Percentiles rank a stretch among this genome's conserved stretches.
Conservation (phyloP, 2,888 invertebrate genomes). For the Leucoma salicis region DNA sequence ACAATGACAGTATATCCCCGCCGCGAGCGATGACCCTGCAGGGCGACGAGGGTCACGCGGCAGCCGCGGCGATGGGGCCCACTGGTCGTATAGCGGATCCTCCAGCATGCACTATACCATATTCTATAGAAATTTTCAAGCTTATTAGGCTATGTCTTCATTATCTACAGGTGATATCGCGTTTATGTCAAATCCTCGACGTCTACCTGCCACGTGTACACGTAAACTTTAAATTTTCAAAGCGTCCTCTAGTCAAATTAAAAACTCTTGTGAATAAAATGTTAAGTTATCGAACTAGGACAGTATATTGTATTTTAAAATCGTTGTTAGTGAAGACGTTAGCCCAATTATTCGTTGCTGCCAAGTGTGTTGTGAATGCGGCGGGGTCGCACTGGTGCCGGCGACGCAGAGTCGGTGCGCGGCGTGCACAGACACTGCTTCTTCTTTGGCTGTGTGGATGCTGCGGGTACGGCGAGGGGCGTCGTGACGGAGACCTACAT, state of each 20-base stretch:
- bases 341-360: slow-evolving; percentile 79
- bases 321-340: slow-evolving; percentile 72
- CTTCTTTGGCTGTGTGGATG: slow-evolving; percentile 61
- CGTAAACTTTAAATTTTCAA: slow-evolving; percentile 73
- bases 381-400: slow-evolving; percentile 39
- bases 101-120: slow-evolving; percentile 51
- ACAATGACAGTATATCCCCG: slow-evolving; percentile 78
- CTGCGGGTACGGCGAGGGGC: slow-evolving; percentile 59
- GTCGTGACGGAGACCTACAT: slow-evolving; percentile 89
- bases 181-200: slow-evolving; percentile 51
- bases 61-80: slow-evolving; percentile 56
- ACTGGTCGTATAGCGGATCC: slow-evolving; percentile 47
- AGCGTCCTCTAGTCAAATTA: slow-evolving; percentile 80
- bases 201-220: slow-evolving; percentile 55
- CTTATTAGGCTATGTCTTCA: slow-evolving; percentile 78
- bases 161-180: slow-evolving; percentile 62
- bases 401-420: slow-evolving; percentile 27
- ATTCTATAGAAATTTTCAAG: slow-evolving; percentile 65
- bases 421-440: slow-evolving; percentile 48
- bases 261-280: slow-evolving; percentile 58
- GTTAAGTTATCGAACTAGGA: slow-evolving; percentile 73
- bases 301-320: slow-evolving; percentile 64
- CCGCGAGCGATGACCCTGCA: slow-evolving; percentile 74
- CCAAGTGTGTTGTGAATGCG: slow-evolving; percentile 63
- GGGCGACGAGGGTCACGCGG: slow-evolving; percentile 59